Evolutionary conservation across 2,888 invertebrate genomes (phyloP).

Genomic region (Acleris emargana): DNA sequence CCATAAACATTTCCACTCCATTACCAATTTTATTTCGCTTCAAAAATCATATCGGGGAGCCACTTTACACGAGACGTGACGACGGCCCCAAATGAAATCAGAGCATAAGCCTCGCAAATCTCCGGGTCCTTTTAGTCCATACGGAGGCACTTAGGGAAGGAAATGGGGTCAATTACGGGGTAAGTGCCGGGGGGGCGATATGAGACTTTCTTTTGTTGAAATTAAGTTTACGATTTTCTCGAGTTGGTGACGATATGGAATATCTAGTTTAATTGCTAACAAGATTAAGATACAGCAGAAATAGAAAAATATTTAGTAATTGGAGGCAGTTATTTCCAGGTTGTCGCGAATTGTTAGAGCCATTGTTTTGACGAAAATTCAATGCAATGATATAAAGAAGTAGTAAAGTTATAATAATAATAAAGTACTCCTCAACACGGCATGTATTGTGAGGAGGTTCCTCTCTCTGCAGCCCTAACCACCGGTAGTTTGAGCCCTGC

Average conservation of each 20-base stretch:
- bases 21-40: conserved; percentile 79
- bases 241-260: background rate
- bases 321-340: too few relatives aligned
- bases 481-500: too few relatives aligned
- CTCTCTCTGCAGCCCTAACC: too few relatives aligned
- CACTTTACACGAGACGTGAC: conserved; percentile 77
- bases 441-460: too few relatives aligned
- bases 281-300: too few relatives aligned
- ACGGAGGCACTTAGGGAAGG: conserved; percentile 75
- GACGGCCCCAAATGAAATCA: conserved; percentile 79
- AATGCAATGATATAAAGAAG: too few relatives aligned
- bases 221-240: conserved; percentile 32
- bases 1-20: conserved; percentile 71
- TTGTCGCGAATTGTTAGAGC: too few relatives aligned
- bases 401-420: too few relatives aligned
- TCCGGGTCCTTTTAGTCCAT: conserved; percentile 66
- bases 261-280: too few relatives aligned
- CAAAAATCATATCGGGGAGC: conserved; percentile 68
- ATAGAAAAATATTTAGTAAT: too few relatives aligned
- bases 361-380: too few relatives aligned
- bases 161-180: conserved; percentile 82
- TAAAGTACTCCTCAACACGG: too few relatives aligned
- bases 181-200: conserved; percentile 60
- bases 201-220: conserved; percentile 26
- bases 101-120: conserved; percentile 79